Evolutionary conservation across 2,797 vertebrate genomes (phyloP).

Genomic region (Kryptopterus vitreolus): DNA sequence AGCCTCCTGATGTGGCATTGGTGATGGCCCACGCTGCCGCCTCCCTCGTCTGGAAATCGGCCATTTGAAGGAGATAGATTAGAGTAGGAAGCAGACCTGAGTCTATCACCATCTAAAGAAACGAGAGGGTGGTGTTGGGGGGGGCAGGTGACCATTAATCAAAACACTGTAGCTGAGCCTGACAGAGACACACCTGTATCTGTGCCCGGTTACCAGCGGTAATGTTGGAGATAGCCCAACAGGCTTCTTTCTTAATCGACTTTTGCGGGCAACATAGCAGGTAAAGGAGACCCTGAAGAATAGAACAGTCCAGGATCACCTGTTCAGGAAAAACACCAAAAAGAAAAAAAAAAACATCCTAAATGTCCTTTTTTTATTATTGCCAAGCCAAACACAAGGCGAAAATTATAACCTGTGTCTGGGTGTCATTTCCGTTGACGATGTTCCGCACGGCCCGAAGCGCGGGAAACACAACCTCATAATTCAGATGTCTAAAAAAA

Average conservation of each 20-base stretch:
- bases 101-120: slow-evolving; percentile 87
- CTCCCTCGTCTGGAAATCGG: slow-evolving; percentile 95
- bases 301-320: slow-evolving; percentile 96
- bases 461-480: slow-evolving; percentile 95
- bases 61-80: slow-evolving; percentile 91
- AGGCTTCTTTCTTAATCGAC: slow-evolving; percentile 94
- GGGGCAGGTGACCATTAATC: not conserved
- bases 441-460: slow-evolving; percentile 95
- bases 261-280: slow-evolving; percentile 93
- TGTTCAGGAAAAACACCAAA: slow-evolving; percentile 55
- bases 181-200: slow-evolving; percentile 80
- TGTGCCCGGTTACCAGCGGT: slow-evolving; percentile 95
- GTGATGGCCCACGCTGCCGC: slow-evolving; percentile 96
- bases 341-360: not conserved
- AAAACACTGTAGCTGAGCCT: not conserved
- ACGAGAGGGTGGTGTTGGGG: too few relatives aligned
- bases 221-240: slow-evolving; percentile 97
- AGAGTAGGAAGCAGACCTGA: slow-evolving; percentile 89
- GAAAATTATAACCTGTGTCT: slow-evolving; percentile 84
- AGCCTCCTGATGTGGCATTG: slow-evolving; percentile 94
- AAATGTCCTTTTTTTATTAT: not conserved
- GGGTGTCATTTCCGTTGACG: slow-evolving; percentile 93
- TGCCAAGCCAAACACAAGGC: not conserved
- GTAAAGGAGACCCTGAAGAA: slow-evolving; percentile 90
- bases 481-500: slow-evolving; percentile 85